Evolutionary conservation across 30 jellyfish, hydroid and myxozoan species (phyloP), one percentile per base, ranked within the genome.

Genomic region (Clytia hemisphaerica): DNA sequence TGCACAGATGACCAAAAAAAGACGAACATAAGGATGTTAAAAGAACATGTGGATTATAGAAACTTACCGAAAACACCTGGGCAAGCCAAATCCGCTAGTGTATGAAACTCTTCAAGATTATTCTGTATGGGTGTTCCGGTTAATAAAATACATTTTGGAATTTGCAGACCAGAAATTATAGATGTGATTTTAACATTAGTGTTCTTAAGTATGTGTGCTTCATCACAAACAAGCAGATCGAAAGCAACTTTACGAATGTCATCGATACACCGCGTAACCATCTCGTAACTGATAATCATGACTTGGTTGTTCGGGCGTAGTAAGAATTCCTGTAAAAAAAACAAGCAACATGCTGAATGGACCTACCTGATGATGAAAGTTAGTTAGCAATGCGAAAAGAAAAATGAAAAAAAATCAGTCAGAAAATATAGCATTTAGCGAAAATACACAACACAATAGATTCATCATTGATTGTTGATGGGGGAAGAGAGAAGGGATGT

Each of bases 51-150:
- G 22, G 22, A 53, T 7, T 10, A 21, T 9, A 15, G 22, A 3
- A 42, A 28, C 64, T 42, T 61, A 86, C 96, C 96, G 27, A 86
- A 74, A 45, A 86, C 48, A 0, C 96, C 96, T 7, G 96, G 96
- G 58, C 74, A 71, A 29, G 92, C 75, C 54, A 86, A 70, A 50
- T 86, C 94, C 6, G 82, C 92, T 12, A 86, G 83, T 4, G 94
- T 58, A 59, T 71, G 79, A 64, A 86, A 86, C 61, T 86, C 96
- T 64, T 73, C 57, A 44, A 86, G 50, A 42, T 86, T 91, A 48
- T 86, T 86, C 84, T 86, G 96, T 37, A 86, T 78, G 18, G 96
- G 96, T 0, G 96, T 86, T 26, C 96, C 96, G 0, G 96, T 86
- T 18, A 86, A 73, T 40, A 86, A 53, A 15, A 86, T 62, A 53